Conservation (phyloP, 2,888 invertebrate species). For the Noctua fimbriata region DNA sequence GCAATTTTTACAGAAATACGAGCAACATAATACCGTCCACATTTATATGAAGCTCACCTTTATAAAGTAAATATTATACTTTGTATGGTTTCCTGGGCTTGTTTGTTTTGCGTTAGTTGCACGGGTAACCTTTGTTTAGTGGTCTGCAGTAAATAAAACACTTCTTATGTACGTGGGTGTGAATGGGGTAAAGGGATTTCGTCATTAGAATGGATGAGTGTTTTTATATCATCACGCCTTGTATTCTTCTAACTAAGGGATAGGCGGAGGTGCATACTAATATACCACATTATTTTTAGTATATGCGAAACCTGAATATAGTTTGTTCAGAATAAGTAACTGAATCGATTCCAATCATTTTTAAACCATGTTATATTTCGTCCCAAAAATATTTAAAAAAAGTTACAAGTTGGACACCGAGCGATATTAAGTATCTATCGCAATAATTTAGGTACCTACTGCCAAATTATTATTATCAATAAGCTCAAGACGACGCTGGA, state of each 20-base stretch:
- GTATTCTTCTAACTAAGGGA: background rate
- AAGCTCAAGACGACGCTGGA: too few relatives aligned
- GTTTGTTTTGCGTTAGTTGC: conserved; percentile 38
- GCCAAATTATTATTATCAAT: too few relatives aligned
- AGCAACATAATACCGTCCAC: conserved; percentile 8
- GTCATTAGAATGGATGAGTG: conserved; percentile 15
- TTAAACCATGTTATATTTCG: too few relatives aligned
- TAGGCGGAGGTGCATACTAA: too few relatives aligned
- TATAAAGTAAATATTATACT: conserved; percentile 39
- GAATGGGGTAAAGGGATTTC: background rate
- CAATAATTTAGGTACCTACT: too few relatives aligned
- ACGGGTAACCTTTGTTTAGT: conserved; percentile 32
- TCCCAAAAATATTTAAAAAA: too few relatives aligned
- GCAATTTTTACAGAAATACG: conserved; percentile 26
- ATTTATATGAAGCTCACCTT: conserved; percentile 13
- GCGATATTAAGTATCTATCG: too few relatives aligned
- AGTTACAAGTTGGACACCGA: too few relatives aligned
- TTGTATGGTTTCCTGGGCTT: conserved; percentile 10
- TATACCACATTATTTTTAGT: too few relatives aligned
- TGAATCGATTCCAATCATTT: too few relatives aligned
- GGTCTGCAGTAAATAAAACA: conserved; percentile 36
- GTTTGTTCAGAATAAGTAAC: too few relatives aligned
- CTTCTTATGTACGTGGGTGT: conserved; percentile 6
- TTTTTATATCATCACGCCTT: background rate
- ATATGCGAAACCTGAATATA: too few relatives aligned